Evolutionary conservation across 2,797 vertebrate genomes (phyloP), one percentile per base, ranked within the genome.

Genomic region (Chloroceryle amazona): DNA sequence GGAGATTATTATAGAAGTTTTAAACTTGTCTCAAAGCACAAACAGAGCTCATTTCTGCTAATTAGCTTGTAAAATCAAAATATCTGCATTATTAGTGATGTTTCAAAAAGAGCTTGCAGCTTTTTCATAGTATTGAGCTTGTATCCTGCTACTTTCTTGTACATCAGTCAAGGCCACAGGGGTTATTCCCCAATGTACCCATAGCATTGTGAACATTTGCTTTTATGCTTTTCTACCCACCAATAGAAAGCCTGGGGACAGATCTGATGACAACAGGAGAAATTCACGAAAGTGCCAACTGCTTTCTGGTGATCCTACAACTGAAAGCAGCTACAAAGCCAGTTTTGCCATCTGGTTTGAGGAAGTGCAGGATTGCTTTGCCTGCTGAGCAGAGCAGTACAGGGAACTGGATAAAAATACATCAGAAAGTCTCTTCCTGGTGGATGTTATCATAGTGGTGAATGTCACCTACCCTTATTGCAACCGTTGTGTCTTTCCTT

Each of bases 1-100:
- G 61, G 57, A 92, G 55, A 89, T 94, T 21, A 31, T 92, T 96
- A 67, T 19, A 57, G 47, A 63, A 21, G n/a, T 82, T 94, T 83
- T 84, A 39, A 70, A 62, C 80, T 85, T 92, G 57, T 61, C 60
- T 90, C 47, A 62, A 84, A 95, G 58, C 47, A 70, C 35, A 89
- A 75, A 74, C 31, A 92, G 52, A 86, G 54, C 67, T 93, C 18
- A 57, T 93, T 80, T 82, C 79, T 92, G 54, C 81, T 96, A 96
- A 95, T 71, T 97, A 57, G 86, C 90, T 60, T 78, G 81, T 61
- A 93, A 97, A 96, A 91, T 74, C 62, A 80, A 87, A 72, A 72
- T 39, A 39, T 88, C 61, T 75, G 94, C 22, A 61, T 93, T 95
- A 83, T 73, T 90, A 86, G n/a, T 8, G 21, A 70, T 82, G 28